These are phyloP conservation scores for Aythya baeri DNA, from an alignment of 2,113 vertebrate species.

Conservation along the genomic window DNA sequence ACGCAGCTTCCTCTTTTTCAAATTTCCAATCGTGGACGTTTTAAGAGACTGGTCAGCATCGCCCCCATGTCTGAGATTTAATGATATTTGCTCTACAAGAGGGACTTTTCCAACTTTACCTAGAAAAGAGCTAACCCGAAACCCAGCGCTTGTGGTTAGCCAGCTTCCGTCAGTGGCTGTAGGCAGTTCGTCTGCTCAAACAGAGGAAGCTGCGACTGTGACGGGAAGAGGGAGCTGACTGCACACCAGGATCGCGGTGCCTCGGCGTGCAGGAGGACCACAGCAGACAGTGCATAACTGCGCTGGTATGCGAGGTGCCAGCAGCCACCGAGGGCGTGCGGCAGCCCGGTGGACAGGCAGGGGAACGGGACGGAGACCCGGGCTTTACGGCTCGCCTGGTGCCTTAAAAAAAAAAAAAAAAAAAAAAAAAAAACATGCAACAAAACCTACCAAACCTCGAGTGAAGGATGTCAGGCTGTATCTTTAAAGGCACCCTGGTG, in stretches of 20 bases:
- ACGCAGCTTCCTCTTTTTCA: conserved; percentile 75
- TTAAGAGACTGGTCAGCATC: conserved; percentile 66
- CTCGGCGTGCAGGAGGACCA: conserved; percentile 41
- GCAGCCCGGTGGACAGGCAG: not conserved
- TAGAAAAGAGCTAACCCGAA: conserved; percentile 77
- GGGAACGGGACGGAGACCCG: not conserved
- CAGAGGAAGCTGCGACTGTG: conserved; percentile 51
- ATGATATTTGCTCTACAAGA: not conserved
- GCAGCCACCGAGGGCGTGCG: not conserved
- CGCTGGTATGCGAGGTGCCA: conserved; percentile 50
- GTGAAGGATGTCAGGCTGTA: not conserved
- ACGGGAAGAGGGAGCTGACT: conserved; percentile 63
- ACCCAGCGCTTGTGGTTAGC: conserved; percentile 71
- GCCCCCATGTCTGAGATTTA: conserved; percentile 72
- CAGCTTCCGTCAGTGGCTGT: conserved; percentile 77
- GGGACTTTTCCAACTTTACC: conserved; percentile 86
- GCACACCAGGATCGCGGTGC: conserved; percentile 29
- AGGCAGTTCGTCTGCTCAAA: conserved; percentile 36
- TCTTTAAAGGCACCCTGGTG: not conserved
- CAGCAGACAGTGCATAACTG: conserved; percentile 55
- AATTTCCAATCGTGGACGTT: conserved; percentile 57
- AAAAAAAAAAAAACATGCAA: not conserved
- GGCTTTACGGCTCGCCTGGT: accelerated
- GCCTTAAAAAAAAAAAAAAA: not conserved
- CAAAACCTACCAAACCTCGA: not conserved